Conservation (phyloP, 2,113 vertebrate genomes). For the Crocuta crocuta region DNA sequence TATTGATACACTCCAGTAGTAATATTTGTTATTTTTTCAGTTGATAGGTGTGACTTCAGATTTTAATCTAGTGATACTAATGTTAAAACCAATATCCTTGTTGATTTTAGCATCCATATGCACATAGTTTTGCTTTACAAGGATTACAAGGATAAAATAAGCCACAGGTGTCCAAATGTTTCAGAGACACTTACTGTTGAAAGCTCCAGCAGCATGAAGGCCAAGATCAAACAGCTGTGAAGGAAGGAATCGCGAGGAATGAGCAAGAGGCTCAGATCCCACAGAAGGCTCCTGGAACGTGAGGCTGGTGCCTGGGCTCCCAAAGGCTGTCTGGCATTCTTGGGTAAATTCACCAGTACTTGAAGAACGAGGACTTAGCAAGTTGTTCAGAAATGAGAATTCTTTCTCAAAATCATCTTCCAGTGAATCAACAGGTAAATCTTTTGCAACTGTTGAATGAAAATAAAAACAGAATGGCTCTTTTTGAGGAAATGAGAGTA, state of each 20-base stretch:
- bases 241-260: conserved; percentile 88
- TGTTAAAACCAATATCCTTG: not conserved
- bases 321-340: conserved; percentile 87
- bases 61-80: not conserved
- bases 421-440: conserved; percentile 69
- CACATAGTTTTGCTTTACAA: not conserved
- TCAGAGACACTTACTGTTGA: conserved; percentile 67
- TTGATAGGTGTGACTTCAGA: not conserved
- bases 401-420: conserved; percentile 88
- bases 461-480: conserved; percentile 47
- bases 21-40: not conserved
- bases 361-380: conserved; percentile 84
- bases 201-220: conserved; percentile 86
- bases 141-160: conserved; percentile 44
- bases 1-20: not conserved
- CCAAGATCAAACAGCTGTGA: conserved; percentile 94
- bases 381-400: conserved; percentile 90
- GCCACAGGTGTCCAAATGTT: not conserved
- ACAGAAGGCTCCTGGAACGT: not conserved
- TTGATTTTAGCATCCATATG: conserved; percentile 1
- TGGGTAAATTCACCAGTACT: conserved; percentile 83
- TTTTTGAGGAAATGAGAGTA: conserved; percentile 70
- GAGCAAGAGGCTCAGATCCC: conserved; percentile 78
- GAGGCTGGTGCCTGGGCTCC: conserved; percentile 78
- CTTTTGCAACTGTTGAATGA: conserved; percentile 65